phyloP scores from a whole-genome alignment of 2,797 vertebrate species.

The Eulemur coronatus region DNA sequence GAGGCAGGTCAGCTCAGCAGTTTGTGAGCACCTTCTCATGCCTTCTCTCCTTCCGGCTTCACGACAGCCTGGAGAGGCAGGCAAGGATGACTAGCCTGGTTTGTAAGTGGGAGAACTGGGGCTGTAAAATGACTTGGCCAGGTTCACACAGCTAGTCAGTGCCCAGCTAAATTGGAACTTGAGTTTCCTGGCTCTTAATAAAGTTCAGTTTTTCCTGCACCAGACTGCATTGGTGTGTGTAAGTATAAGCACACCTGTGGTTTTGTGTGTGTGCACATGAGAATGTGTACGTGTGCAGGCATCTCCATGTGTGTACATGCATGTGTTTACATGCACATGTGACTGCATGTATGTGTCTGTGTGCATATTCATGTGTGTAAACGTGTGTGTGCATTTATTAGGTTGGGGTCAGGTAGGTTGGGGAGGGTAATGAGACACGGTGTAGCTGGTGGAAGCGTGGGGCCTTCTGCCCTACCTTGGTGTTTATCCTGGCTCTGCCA shows the following conservation, averaged over 20 bases:
- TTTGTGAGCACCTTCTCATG: not conserved
- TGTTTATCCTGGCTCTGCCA: not conserved
- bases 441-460: not conserved
- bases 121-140: not conserved
- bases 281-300: not conserved
- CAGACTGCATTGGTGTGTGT: not conserved
- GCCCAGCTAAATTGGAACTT: not conserved
- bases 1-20: not conserved
- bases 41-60: not conserved
- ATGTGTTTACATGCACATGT: too few relatives aligned
- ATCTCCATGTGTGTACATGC: not conserved
- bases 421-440: not conserved
- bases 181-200: not conserved
- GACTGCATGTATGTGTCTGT: not conserved
- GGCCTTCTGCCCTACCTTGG: not conserved
- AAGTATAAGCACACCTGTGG: not conserved
- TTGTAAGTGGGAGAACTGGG: not conserved
- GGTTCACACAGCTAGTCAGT: not conserved
- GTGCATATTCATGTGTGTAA: not conserved
- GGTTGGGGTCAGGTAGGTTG: not conserved
- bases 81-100: not conserved
- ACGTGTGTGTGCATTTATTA: not conserved
- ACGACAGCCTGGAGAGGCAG: not conserved
- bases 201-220: not conserved
- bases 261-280: not conserved